Evolutionary conservation across 2,888 invertebrate genomes (phyloP), one percentile per base, ranked within the genome.

Genomic region (Charanyca ferruginea): DNA sequence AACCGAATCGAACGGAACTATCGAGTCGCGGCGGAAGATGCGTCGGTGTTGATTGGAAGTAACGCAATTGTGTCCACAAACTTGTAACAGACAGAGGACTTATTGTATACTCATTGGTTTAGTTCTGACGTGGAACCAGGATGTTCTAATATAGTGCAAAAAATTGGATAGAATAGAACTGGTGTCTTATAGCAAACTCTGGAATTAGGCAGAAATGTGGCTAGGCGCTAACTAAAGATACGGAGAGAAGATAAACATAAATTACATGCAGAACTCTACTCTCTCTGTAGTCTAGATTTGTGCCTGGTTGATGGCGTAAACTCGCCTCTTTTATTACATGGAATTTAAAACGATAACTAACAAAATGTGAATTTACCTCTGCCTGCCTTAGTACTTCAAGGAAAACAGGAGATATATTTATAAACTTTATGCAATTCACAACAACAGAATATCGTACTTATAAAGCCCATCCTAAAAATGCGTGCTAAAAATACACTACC

Each of bases 401-500:
- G 25, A 25, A 9, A 32, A 32, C 32, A 32, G 32, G 32, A 9
- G 9, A 11, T 9, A 32, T 32, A 32, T 32, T 38, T 38, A 61
- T 63, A 72, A 72, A 67, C 28, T 60, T 69, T 48, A 70, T 73
- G 35, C 41, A 54, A n/a, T 63, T 49, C 18, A 35, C 20, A 45
- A 41, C 28, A 69, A 51, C 57, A 51, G 1, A 55, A 59, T 59
- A 64, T 58, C 25, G 28, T 68, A 61, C 69, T 68, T 68, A 73
- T 71, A 28, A 20, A 68, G 25, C 8, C 35, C 47, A 38, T 62
- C 63, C 65, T 69, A 79, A 72, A n/a, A n/a, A n/a, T n/a, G n/a
- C n/a, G n/a, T n/a, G n/a, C n/a, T n/a, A n/a, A n/a, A 71, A 69
- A 75, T 69, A 69, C 22, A 38, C 49, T 65, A 62, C 82, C 80